Percentiles rank a stretch among this genome's conserved stretches.
These are phyloP conservation scores for Furnarius figulus DNA, from an alignment of 2,113 vertebrate species.

Conservation along the genomic window DNA sequence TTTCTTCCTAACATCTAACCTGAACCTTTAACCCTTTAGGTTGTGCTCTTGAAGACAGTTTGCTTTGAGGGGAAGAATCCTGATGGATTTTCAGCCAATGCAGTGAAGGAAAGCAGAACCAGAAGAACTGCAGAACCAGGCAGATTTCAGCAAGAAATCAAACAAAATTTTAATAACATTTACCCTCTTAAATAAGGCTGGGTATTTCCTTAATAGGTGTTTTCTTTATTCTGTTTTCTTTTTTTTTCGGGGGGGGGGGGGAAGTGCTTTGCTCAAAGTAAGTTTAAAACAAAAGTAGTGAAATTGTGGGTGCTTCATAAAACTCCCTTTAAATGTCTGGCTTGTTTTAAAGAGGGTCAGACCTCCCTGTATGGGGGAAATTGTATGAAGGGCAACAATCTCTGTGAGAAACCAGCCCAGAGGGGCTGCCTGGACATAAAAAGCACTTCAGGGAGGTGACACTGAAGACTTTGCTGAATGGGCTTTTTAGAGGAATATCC, in stretches of 20 bases:
- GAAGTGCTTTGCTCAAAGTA: not conserved
- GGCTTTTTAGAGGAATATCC: not conserved
- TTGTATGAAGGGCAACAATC: not conserved
- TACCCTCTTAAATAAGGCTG: not conserved
- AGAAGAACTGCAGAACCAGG: not conserved
- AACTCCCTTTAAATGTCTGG: not conserved
- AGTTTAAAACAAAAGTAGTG: not conserved
- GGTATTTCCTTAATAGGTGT: not conserved
- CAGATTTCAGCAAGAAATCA: not conserved
- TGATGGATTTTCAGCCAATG: not conserved
- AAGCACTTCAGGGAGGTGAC: not conserved
- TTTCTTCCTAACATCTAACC: not conserved
- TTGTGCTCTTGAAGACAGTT: not conserved
- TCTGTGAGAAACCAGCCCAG: not conserved
- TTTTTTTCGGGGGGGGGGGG: too few species aligned
- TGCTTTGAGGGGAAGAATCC: not conserved
- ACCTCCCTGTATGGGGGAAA: not conserved
- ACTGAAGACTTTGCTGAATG: fast-evolving
- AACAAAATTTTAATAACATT: not conserved
- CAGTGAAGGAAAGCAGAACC: not conserved
- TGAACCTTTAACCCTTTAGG: not conserved
- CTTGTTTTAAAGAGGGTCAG: not conserved
- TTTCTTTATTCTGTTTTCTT: not conserved
- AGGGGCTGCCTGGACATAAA: not conserved
- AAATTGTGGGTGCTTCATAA: not conserved